Evolutionary conservation across 1,140 invertebrate species (phyloP).

Genomic region (Platyscapa corneri): DNA sequence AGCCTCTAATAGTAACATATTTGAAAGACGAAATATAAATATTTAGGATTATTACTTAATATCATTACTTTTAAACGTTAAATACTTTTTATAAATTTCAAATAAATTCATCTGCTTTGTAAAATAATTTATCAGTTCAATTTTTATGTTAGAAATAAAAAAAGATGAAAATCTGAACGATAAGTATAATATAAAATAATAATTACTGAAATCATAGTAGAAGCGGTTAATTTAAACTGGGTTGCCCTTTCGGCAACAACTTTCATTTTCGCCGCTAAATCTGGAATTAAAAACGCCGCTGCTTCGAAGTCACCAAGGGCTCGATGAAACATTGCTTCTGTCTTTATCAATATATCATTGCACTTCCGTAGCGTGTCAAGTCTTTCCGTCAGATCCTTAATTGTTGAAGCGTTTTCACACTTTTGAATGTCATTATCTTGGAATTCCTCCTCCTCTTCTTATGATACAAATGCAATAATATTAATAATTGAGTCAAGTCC

Average conservation of each 20-base stretch:
- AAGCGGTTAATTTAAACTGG: slow-evolving; percentile 94
- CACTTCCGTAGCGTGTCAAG: slow-evolving; percentile 93
- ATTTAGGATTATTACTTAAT: neutral
- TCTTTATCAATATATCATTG: slow-evolving; percentile 91
- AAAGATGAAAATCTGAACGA: neutral
- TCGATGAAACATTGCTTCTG: slow-evolving; percentile 88
- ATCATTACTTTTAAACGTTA: no score
- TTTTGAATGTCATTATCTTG: slow-evolving; percentile 72
- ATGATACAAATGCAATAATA: slow-evolving; percentile 68
- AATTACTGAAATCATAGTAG: slow-evolving; percentile 94
- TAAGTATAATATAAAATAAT: neutral
- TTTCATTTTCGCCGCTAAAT: slow-evolving; percentile 79
- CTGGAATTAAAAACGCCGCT: slow-evolving; percentile 77
- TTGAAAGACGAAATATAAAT: neutral
- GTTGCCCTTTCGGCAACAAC: slow-evolving; percentile 92
- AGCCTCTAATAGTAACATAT: no score
- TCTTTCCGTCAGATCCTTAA: slow-evolving; percentile 79
- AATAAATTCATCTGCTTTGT: no score
- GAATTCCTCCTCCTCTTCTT: slow-evolving; percentile 89
- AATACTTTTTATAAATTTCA: no score
- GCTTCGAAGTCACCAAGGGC: slow-evolving; percentile 89
- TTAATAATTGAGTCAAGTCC: neutral
- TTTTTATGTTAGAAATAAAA: neutral
- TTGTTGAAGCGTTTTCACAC: slow-evolving; percentile 72
- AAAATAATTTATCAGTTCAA: neutral